These are phyloP conservation scores for Apoderus coryli DNA, from an alignment of 2,888 invertebrate species.

Conservation along the genomic window DNA sequence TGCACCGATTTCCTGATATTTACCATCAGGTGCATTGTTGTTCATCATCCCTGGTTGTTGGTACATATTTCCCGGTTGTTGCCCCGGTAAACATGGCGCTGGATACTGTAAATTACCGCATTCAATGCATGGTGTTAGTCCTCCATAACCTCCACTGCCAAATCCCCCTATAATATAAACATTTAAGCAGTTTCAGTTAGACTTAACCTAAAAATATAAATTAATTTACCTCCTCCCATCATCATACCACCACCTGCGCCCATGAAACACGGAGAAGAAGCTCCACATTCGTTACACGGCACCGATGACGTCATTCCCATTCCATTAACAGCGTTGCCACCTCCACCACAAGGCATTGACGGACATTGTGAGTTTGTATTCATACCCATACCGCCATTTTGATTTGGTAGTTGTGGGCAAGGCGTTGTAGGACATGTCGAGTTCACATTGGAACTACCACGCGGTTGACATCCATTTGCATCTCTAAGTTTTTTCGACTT, in stretches of 20 bases:
- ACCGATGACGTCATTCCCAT: constrained; percentile 7
- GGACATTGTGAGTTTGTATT: constrained; percentile 6
- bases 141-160: constrained; percentile 6
- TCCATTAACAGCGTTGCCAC: constrained; percentile 8
- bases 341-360: constrained; percentile 11
- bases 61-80: background rate
- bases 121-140: constrained; percentile 19
- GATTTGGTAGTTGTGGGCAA: constrained; percentile 3
- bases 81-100: constrained; percentile 12
- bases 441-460: constrained; percentile 4
- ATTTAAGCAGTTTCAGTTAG: too few relatives aligned
- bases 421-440: constrained; percentile 15
- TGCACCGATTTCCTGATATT: constrained; percentile 51
- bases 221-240: too few relatives aligned
- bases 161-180: constrained; percentile 5
- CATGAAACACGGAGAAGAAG: constrained; percentile 12
- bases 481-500: constrained; percentile 22
- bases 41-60: constrained; percentile 1
- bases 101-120: constrained; percentile 17
- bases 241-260: constrained; percentile 4
- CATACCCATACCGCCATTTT: constrained; percentile 8
- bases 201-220: too few relatives aligned
- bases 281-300: constrained; percentile 21
- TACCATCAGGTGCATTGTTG: constrained; percentile 22
- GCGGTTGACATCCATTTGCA: background rate